phyloP scores from a whole-genome alignment of 1,140 invertebrate genomes.

The Drosophila burlai region DNA sequence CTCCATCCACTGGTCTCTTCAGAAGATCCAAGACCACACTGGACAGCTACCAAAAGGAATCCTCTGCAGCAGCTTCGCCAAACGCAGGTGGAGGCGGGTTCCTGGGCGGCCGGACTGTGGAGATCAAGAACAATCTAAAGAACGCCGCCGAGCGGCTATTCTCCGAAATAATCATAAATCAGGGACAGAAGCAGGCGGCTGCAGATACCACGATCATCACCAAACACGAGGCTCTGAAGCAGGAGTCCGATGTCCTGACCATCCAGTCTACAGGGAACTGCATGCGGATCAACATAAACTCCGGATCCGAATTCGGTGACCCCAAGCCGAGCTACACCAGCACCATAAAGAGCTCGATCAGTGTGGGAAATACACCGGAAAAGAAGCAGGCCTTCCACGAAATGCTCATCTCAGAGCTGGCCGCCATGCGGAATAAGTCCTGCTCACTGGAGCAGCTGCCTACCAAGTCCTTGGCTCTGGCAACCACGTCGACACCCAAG shows the following conservation, averaged over 20 bases:
- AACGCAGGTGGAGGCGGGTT: constrained; percentile 33
- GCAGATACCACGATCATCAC: constrained; percentile 71
- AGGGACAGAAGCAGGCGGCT: constrained; percentile 64
- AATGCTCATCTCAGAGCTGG: constrained; percentile 83
- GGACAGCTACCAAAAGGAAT: constrained; percentile 52
- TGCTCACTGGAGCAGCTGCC: constrained; percentile 79
- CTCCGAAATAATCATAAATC: constrained; percentile 83
- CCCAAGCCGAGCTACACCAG: constrained; percentile 30
- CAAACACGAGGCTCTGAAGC: constrained; percentile 77
- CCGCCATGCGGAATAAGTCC: constrained; percentile 80
- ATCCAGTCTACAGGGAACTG: constrained; percentile 33
- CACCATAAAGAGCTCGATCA: constrained; percentile 55
- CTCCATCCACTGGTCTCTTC: constrained; percentile 65
- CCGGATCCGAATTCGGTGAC: constrained; percentile 1
- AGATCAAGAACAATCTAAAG: constrained; percentile 82
- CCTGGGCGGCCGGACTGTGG: constrained; percentile 71
- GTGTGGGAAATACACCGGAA: constrained; percentile 72
- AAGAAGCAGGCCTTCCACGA: constrained; percentile 84
- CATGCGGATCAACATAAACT: constrained; percentile 52
- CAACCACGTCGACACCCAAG: constrained; percentile 34
- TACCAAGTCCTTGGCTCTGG: constrained; percentile 38
- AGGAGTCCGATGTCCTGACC: constrained; percentile 50
- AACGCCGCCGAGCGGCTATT: constrained; percentile 83
- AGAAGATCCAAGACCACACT: constrained; percentile 79
- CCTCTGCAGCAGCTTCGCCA: constrained; percentile 4